phyloP scores from a whole-genome alignment of 2,797 vertebrate genomes.

The Diplodus sargus region DNA sequence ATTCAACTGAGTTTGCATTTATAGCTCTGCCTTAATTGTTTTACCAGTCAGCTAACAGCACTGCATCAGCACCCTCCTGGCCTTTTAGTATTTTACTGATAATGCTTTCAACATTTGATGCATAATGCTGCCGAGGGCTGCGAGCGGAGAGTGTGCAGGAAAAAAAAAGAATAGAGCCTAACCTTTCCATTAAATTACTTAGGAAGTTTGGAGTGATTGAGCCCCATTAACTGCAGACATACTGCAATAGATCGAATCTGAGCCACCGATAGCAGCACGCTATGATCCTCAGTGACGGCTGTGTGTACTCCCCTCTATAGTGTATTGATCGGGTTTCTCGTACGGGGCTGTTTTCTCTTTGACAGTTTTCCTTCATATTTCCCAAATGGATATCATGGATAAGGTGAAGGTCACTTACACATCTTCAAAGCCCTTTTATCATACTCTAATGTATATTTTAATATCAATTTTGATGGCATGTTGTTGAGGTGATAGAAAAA shows the following conservation, averaged over 20 bases:
- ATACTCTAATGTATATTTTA: neutral
- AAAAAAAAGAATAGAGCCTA: constrained; percentile 40
- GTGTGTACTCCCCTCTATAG: constrained; percentile 67
- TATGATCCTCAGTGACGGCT: constrained; percentile 55
- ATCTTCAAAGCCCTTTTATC: constrained; percentile 7
- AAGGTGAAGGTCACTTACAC: neutral
- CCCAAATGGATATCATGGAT: neutral
- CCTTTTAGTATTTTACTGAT: constrained; percentile 74
- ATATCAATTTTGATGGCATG: neutral
- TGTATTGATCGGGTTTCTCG: constrained; percentile 75
- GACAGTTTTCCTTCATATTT: constrained; percentile 21
- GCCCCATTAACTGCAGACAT: constrained; percentile 82
- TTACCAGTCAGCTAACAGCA: constrained; percentile 71
- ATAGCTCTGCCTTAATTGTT: constrained; percentile 75
- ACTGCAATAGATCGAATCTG: constrained; percentile 84
- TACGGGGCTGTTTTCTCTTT: constrained; percentile 27
- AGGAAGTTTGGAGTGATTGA: constrained; percentile 79
- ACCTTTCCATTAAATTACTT: constrained; percentile 81
- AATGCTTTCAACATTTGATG: constrained; percentile 74
- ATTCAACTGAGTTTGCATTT: constrained; percentile 78
- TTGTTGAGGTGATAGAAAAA: neutral
- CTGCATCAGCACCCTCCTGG: constrained; percentile 72
- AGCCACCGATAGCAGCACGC: constrained; percentile 51
- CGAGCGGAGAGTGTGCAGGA: constrained; percentile 62
- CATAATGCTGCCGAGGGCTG: constrained; percentile 49